phyloP scores from a whole-genome alignment of 2,113 vertebrate genomes.

The Embiotoca jacksoni region DNA sequence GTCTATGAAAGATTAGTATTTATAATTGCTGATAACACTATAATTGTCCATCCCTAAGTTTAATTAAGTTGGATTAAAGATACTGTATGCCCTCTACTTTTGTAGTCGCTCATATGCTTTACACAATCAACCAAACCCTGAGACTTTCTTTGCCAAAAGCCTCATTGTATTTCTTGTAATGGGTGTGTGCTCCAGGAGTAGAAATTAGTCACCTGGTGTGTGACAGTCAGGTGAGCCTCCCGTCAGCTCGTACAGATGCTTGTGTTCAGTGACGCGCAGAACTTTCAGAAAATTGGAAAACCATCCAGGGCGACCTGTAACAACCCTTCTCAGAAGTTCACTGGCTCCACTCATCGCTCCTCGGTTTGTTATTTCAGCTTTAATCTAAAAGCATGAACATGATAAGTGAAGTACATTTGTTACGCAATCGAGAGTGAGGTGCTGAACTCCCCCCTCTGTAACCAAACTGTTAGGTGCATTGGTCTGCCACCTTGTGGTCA shows the following conservation, averaged over 20 bases:
- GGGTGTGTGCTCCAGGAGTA: neutral
- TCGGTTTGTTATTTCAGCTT: constrained; percentile 38
- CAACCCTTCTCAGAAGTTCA: constrained; percentile 86
- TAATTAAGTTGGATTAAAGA: neutral
- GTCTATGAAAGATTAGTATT: neutral
- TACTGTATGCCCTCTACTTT: too few relatives aligned
- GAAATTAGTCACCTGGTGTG: constrained; percentile 50
- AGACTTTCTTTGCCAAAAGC: neutral
- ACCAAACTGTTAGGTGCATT: neutral
- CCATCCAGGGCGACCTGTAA: constrained; percentile 87
- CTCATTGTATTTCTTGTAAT: neutral
- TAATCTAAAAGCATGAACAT: constrained; percentile 80
- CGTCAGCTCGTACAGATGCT: constrained; percentile 78
- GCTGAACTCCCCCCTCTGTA: neutral
- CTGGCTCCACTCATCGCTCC: constrained; percentile 82
- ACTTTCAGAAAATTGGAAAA: constrained; percentile 87
- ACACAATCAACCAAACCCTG: neutral
- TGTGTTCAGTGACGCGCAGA: constrained; percentile 83
- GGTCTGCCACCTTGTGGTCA: constrained; percentile 69
- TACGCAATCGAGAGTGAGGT: neutral
- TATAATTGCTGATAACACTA: too few relatives aligned
- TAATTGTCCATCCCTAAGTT: neutral
- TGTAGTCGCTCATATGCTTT: constrained; percentile 2
- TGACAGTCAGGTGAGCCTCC: constrained; percentile 55
- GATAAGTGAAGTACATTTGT: neutral